Percentiles rank a stretch among this genome's conserved stretches.
These are phyloP conservation scores for Myopa tessellatipennis DNA, from an alignment of 2,888 invertebrate species.

Conservation along the genomic window DNA sequence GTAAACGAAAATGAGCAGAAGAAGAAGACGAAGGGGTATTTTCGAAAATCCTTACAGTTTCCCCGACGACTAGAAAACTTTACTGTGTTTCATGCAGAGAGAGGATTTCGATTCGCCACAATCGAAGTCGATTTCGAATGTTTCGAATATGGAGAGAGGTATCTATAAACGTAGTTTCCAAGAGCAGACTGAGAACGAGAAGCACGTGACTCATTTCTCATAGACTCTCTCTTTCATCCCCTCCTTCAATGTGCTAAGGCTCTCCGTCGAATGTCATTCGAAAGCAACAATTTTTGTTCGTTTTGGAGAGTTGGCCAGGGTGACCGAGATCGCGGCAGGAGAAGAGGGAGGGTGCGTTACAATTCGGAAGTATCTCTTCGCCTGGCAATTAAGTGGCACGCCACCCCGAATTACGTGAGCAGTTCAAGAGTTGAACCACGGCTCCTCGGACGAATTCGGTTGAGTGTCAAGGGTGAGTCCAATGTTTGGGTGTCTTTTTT, in stretches of 20 bases:
- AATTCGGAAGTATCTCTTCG: conserved; percentile 36
- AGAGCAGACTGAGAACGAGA: not conserved
- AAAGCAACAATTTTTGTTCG: conserved; percentile 21
- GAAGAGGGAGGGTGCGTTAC: conserved; percentile 14
- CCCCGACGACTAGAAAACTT: not conserved
- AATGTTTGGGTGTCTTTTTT: conserved; percentile 35
- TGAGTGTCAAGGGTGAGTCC: conserved; percentile 35
- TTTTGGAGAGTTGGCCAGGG: conserved; percentile 4
- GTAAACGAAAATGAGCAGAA: conserved; percentile 27
- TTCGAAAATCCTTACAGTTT: not conserved
- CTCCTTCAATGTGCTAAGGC: not conserved
- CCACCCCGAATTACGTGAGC: conserved; percentile 40
- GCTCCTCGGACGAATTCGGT: not conserved
- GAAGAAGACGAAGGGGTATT: conserved; percentile 20
- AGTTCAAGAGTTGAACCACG: conserved; percentile 15
- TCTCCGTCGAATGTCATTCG: conserved; percentile 23
- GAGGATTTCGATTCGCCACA: not conserved
- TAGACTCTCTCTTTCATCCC: not conserved
- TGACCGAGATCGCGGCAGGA: not conserved
- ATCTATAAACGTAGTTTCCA: not conserved
- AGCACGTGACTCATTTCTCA: conserved; percentile 27
- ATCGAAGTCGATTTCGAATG: not conserved
- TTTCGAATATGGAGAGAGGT: conserved; percentile 7
- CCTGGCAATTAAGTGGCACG: conserved; percentile 34
- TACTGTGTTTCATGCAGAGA: not conserved